Evolutionary conservation across 2,888 invertebrate species (phyloP), one percentile per base, ranked within the genome.

Genomic region (Rhyacophila evoluta): DNA sequence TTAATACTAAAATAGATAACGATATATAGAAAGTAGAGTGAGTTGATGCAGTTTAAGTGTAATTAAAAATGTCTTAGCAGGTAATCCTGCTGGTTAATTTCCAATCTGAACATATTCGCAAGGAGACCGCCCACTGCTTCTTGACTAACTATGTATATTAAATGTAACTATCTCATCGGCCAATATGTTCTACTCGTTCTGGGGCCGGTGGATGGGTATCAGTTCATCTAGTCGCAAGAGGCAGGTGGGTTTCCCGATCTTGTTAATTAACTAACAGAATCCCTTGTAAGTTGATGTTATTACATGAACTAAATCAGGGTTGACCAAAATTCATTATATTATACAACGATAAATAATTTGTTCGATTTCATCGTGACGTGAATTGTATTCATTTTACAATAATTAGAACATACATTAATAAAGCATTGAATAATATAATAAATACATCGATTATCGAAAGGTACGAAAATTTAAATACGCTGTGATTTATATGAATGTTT

Each of bases 201-300:
- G 41, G 55, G 67, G 11, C 70, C 75, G 74, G 36, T 38, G 68
- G 78, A 78, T 74, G 39, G 69, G 55, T 78, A 78, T 78, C 78
- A 41, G 68, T 68, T 36, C 55, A 55, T 55, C 55, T 55, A 25
- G 55, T 55, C 28, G 69, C 70, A 37, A 70, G 29, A 39, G 74
- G 71, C 68, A 37, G 77, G 77, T 37, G 77, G 77, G 71, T 78
- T 41, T 41, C 37, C 68, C 68, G 68, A 77, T 77, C 78, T 78
- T 41, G 78, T 78, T 78, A 78, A 78, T 78, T 78, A 78, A 75
- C 75, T 75, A 75, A 78, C 78, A 78, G 74, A 55, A 69, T 73
- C 74, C 78, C 55, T 71, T 29, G 72, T 74, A 41, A 41, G 41
- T 72, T 25, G 72, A 41, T 69, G 78, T 78, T 73, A 74, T 75